Conservation (phyloP, 2,888 invertebrate species). For the Hyposoter didymator region DNA sequence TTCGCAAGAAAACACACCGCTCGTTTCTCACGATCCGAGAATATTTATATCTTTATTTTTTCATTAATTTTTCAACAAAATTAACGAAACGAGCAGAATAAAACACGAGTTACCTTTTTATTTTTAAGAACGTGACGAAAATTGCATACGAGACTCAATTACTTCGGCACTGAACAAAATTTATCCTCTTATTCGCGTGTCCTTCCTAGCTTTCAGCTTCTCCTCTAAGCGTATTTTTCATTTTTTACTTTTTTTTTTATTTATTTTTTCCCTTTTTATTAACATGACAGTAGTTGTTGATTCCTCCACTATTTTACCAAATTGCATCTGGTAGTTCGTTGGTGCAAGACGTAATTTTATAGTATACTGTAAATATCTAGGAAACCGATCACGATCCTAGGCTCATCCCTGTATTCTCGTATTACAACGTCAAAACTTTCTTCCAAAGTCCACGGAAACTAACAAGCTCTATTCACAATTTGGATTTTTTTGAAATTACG, state of each 20-base stretch:
- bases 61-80: not conserved
- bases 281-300: slow-evolving; percentile 13
- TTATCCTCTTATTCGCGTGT: slow-evolving; percentile 49
- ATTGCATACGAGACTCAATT: slow-evolving; percentile 36
- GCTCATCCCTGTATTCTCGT: not conserved
- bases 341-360: not conserved
- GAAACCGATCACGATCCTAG: not conserved
- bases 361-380: not conserved
- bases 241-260: slow-evolving; percentile 23
- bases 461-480: not conserved
- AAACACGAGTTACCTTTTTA: not conserved
- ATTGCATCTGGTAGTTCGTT: slow-evolving; percentile 4
- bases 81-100: not conserved
- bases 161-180: slow-evolving; percentile 59
- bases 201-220: slow-evolving; percentile 59
- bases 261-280: not conserved
- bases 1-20: slow-evolving; percentile 46
- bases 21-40: slow-evolving; percentile 48
- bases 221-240: slow-evolving; percentile 23
- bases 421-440: not conserved
- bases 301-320: slow-evolving; percentile 23
- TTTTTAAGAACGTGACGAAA: slow-evolving; percentile 15
- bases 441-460: not conserved
- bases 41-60: not conserved
- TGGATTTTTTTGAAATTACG: not conserved